Evolutionary conservation across 2,888 invertebrate species (phyloP).

Genomic region (Epistrophella euchroma): DNA sequence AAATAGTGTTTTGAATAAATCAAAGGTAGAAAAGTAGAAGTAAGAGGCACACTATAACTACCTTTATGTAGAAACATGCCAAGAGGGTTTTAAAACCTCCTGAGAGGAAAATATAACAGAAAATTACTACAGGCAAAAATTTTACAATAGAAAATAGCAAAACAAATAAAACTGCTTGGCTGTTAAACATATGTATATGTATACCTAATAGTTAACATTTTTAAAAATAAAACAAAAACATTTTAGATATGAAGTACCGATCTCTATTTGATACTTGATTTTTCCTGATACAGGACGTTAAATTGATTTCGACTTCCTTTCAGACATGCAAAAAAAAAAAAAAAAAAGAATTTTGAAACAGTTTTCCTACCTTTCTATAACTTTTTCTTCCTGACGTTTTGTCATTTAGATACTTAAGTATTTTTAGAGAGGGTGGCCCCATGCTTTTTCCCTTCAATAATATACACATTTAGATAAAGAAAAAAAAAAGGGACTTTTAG

Average conservation of each 20-base stretch:
- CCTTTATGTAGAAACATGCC: not conserved
- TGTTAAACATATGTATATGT: too few species aligned
- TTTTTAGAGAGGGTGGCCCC: slow-evolving; percentile 17
- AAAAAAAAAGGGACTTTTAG: not conserved
- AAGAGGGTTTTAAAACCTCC: slow-evolving; percentile 16
- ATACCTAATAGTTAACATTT: not conserved
- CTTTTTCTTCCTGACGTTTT: slow-evolving; percentile 27
- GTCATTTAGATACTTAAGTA: slow-evolving; percentile 28
- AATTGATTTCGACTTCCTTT: not conserved
- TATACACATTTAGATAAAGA: not conserved
- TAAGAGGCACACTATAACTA: not conserved
- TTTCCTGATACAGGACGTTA: not conserved
- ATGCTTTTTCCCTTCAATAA: not conserved
- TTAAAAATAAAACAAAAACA: not conserved
- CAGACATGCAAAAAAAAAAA: slow-evolving; percentile 34
- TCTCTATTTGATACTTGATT: not conserved
- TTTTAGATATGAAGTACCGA: too few species aligned
- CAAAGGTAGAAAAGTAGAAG: not conserved
- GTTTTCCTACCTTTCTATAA: not conserved
- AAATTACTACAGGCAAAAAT: not conserved
- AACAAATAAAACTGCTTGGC: not conserved
- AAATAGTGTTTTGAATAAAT: slow-evolving; percentile 19
- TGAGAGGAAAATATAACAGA: not conserved
- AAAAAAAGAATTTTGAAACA: not conserved
- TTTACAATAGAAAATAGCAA: not conserved